Evolutionary conservation across 1,140 invertebrate species (phyloP).

Genomic region (Asobara japonica): DNA sequence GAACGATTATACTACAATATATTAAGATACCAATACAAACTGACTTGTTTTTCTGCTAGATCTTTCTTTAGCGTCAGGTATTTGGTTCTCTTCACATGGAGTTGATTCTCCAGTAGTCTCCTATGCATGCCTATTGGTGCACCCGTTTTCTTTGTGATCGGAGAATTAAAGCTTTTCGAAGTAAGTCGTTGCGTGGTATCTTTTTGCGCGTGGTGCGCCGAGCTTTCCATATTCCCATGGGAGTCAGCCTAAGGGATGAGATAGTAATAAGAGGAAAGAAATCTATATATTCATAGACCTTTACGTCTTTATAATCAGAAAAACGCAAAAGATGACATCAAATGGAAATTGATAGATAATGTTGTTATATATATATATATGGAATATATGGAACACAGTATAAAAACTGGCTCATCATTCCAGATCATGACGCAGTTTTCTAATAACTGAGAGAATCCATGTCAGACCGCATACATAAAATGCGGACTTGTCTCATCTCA

Average conservation of each 20-base stretch:
- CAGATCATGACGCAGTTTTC: no score
- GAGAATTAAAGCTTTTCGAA: conserved; percentile 23
- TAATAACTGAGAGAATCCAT: no score
- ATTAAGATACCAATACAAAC: neutral
- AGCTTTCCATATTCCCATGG: neutral
- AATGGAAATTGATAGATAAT: no score
- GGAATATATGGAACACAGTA: no score
- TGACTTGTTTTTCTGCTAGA: conserved; percentile 50
- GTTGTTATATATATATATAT: no score
- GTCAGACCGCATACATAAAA: no score
- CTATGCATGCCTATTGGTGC: conserved; percentile 22
- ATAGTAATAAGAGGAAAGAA: no score
- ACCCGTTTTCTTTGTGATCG: conserved; percentile 14
- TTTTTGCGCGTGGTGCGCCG: neutral
- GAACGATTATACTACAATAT: neutral
- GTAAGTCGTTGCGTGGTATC: conserved; percentile 19
- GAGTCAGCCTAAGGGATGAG: conserved; percentile 6
- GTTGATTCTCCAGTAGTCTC: conserved; percentile 48
- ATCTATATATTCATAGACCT: no score
- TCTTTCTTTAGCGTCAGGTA: conserved; percentile 44
- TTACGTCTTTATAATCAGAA: no score
- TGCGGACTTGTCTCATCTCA: no score
- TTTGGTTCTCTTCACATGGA: conserved; percentile 43
- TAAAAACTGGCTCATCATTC: no score
- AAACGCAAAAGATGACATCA: no score